phyloP scores from a whole-genome alignment of 2,888 invertebrate genomes.

The Sympetrum striolatum region DNA sequence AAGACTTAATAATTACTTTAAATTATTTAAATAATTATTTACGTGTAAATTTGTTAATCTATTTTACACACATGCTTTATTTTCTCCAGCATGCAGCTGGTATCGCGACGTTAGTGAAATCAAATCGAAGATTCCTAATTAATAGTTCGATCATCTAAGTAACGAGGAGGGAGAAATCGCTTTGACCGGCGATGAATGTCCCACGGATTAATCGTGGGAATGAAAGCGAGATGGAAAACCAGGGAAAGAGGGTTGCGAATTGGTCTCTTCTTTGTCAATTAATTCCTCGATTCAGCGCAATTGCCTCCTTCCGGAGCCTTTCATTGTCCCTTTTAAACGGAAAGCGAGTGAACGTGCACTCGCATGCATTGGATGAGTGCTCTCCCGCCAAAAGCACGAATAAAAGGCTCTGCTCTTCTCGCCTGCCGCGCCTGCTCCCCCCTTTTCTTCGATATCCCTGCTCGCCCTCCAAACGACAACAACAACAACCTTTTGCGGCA shows the following conservation, averaged over 20 bases:
- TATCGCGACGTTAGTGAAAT: no score
- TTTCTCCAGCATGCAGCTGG: no score
- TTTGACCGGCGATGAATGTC: background rate
- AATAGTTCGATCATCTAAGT: no score
- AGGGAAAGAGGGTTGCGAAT: background rate
- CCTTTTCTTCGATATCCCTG: background rate
- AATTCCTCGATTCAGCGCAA: background rate
- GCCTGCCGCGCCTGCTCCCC: background rate
- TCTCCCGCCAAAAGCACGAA: background rate
- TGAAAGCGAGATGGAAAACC: background rate
- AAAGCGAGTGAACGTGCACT: background rate
- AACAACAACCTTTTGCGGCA: conserved; percentile 2
- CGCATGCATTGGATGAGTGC: background rate
- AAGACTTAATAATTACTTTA: no score
- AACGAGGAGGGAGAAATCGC: background rate
- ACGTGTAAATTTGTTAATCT: no score
- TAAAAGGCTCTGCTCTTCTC: background rate
- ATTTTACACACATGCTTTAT: no score
- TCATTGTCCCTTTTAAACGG: background rate
- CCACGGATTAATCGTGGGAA: background rate
- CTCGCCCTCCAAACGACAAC: background rate
- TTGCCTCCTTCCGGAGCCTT: background rate
- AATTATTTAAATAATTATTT: no score
- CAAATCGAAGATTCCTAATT: no score
- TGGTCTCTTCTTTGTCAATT: background rate